Base-by-base conservation (phyloP, 2,113 vertebrate genomes). In the Antechinus flavipes region DNA sequence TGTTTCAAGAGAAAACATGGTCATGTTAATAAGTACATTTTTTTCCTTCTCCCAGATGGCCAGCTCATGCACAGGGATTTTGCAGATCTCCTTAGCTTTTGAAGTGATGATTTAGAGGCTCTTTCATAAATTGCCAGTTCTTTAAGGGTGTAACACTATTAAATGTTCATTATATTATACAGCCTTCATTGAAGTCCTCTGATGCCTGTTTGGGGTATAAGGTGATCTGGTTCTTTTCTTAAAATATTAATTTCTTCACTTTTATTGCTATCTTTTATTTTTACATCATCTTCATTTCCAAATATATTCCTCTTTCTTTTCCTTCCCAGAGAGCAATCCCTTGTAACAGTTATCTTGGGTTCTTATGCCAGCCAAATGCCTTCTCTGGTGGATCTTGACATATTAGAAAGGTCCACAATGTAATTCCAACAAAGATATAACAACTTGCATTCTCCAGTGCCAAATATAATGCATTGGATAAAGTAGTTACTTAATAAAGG, bases 41-140 rank as follows among this genome's bases (percentile, higher is more conserved):
- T 50, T 91, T 89, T 26, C n/a, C n/a, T 1, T 35, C 14, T 53
- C 55, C 12, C 25, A 12, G 52, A 35, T 35, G 68, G 26, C 2
- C 3, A 93, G 19, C n/a, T 84, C 68, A 84, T 6, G 5, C 16
- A n/a, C 30, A 84, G n/a, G n/a, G 42, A 46, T 93, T 95, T 90
- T 55, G 24, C 19, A 46, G 10, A 42, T 91, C 91, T 96, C 94
- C 76, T 91, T 6, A 56, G 68, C 68, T 56, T 93, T 84, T 49
- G 76, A 93, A 54, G 46, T 89, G 55, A 50, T 26, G 89, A 50
- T 26, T 16, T 68, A 54, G 35, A 92, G 46, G 94, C 90, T 93
- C n/a, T 92, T 91, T 42, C 22, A 61, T 2, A n/a, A 35, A 5
- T 27, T 27, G 1, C 26, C 14, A 12, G 8, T 50, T 22, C 42